These are phyloP conservation scores for Apodemia zela DNA, from an alignment of 2,888 invertebrate species.

Conservation along the genomic window DNA sequence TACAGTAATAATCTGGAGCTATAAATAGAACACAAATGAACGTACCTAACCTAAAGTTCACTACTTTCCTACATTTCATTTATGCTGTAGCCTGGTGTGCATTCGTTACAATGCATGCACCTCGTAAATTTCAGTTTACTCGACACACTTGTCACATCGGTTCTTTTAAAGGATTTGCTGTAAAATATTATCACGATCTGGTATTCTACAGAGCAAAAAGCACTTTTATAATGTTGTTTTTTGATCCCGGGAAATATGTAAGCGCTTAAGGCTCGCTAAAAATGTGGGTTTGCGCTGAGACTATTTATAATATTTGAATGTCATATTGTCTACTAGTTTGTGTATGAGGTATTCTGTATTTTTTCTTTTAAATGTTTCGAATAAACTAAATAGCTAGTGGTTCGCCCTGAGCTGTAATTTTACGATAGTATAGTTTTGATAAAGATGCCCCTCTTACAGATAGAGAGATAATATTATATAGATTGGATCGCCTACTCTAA, in stretches of 20 bases:
- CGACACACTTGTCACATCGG: conserved; percentile 24
- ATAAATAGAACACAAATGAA: background rate
- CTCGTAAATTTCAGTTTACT: conserved; percentile 23
- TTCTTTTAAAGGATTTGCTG: conserved; percentile 22
- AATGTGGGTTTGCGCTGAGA: background rate
- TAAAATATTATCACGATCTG: conserved; percentile 22
- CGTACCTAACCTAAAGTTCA: background rate
- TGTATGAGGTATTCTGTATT: too few relatives aligned
- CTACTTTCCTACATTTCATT: conserved; percentile 19
- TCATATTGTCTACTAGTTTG: background rate
- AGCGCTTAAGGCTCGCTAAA: conserved; percentile 1
- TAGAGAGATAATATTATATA: too few relatives aligned
- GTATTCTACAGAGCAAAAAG: conserved; percentile 8
- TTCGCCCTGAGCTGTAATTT: too few relatives aligned
- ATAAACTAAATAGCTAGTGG: too few relatives aligned
- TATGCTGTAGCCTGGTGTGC: background rate
- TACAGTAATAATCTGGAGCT: too few relatives aligned
- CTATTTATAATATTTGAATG: background rate
- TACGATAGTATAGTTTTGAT: too few relatives aligned
- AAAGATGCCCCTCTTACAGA: too few relatives aligned
- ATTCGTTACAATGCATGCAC: conserved; percentile 22
- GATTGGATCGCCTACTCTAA: too few relatives aligned
- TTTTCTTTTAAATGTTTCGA: too few relatives aligned
- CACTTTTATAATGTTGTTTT: conserved; percentile 2
- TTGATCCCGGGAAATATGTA: conserved; percentile 11